These are phyloP conservation scores for Zaprionus capensis DNA, from an alignment of 1,140 invertebrate genomes.

Conservation along the genomic window DNA sequence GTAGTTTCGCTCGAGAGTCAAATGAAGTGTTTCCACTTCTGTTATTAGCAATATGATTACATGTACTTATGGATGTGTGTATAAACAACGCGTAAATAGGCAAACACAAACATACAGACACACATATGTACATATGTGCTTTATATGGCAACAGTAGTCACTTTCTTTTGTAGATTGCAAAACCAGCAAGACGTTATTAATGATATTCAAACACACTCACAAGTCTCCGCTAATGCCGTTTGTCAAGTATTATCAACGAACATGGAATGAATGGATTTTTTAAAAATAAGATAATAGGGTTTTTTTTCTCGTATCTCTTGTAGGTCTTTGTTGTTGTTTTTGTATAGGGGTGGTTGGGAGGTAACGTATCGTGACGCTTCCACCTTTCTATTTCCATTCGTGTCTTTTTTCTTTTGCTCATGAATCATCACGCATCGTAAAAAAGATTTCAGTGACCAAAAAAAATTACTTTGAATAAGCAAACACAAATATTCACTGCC, in stretches of 20 bases:
- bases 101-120: neutral
- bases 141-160: conserved; percentile 5
- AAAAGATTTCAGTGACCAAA: neutral
- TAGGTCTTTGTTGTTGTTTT: conserved; percentile 12
- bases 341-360: conserved; percentile 8
- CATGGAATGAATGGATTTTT: conserved; percentile 22
- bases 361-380: conserved; percentile 34
- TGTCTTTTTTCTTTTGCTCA: conserved; percentile 19
- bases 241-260: conserved; percentile 30
- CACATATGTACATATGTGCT: neutral
- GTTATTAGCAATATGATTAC: neutral
- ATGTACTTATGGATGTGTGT: neutral
- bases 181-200: neutral
- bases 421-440: conserved; percentile 36
- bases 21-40: neutral
- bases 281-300: conserved; percentile 33
- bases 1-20: neutral
- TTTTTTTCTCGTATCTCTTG: conserved; percentile 14
- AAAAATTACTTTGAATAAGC: neutral
- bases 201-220: conserved; percentile 21
- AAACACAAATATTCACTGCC: conserved; percentile 4
- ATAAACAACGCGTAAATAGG: neutral
- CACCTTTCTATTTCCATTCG: conserved; percentile 40
- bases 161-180: conserved; percentile 22
- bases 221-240: conserved; percentile 12